Evolutionary conservation across 2,888 invertebrate genomes (phyloP).

Genomic region (Athripsodes cinereus): DNA sequence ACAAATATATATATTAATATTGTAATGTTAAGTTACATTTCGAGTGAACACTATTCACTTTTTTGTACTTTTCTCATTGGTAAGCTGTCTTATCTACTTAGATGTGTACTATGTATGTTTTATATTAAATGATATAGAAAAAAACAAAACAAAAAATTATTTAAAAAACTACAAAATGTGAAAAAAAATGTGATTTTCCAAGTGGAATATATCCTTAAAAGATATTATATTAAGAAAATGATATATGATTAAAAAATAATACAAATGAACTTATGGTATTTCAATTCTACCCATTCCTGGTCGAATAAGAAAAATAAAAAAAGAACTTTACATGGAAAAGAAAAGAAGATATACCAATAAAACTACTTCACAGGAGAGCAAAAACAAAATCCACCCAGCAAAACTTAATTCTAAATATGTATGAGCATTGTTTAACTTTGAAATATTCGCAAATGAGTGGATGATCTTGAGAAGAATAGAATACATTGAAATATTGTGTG

Average conservation of each 20-base stretch:
- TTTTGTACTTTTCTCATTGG: constrained; percentile 27
- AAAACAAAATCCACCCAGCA: too few relatives aligned
- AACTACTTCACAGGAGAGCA: too few relatives aligned
- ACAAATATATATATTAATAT: constrained; percentile 21
- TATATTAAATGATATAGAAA: constrained; percentile 22
- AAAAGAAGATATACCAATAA: too few relatives aligned
- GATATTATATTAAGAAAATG: constrained; percentile 17
- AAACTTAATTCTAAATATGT: too few relatives aligned
- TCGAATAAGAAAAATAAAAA: too few relatives aligned
- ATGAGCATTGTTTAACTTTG: too few relatives aligned
- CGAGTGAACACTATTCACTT: constrained; percentile 19
- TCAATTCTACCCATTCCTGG: too few relatives aligned
- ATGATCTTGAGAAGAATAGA: too few relatives aligned
- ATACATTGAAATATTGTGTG: too few relatives aligned
- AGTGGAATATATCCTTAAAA: constrained; percentile 13
- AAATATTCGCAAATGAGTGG: too few relatives aligned
- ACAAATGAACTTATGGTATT: background rate
- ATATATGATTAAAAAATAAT: constrained; percentile 22
- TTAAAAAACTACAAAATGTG: constrained; percentile 22
- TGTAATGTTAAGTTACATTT: background rate
- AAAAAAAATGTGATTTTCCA: constrained; percentile 20
- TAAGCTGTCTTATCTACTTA: constrained; percentile 15
- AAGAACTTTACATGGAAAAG: too few relatives aligned
- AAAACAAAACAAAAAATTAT: constrained; percentile 17
- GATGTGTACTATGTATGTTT: constrained; percentile 13